Percentiles rank a stretch among this genome's conserved stretches.
phyloP scores from a whole-genome alignment of 2,113 vertebrate species.

The Salvator merianae region DNA sequence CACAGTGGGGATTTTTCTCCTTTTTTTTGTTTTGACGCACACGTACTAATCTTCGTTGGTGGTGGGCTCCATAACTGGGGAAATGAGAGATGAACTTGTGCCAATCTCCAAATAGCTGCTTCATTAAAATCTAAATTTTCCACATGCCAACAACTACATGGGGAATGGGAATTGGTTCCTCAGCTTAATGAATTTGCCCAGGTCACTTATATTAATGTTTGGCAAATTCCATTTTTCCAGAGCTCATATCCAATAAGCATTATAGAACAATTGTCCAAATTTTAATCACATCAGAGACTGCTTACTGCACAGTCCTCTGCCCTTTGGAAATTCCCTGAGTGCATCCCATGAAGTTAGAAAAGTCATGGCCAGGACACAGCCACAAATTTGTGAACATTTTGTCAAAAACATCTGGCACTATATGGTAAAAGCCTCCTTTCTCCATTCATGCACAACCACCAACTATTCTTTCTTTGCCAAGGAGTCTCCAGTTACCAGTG shows the following conservation, averaged over 20 bases:
- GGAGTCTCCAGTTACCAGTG: constrained; percentile 20
- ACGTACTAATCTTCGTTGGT: constrained; percentile 27
- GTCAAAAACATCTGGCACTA: constrained; percentile 5
- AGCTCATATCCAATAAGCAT: background rate
- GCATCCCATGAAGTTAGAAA: background rate
- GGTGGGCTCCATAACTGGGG: constrained; percentile 8
- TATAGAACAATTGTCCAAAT: background rate
- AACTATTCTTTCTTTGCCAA: background rate
- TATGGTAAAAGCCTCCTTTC: constrained; percentile 18
- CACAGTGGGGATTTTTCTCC: background rate
- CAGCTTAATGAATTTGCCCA: background rate
- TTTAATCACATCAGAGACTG: background rate
- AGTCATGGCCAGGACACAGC: background rate
- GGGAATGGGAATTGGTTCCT: background rate
- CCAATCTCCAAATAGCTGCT: background rate
- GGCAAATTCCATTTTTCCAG: constrained; percentile 1
- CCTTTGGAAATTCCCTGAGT: background rate
- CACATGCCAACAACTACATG: background rate
- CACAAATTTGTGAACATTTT: background rate
- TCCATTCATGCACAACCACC: background rate
- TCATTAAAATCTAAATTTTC: constrained; percentile 11
- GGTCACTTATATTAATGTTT: constrained; percentile 4
- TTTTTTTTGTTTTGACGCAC: background rate
- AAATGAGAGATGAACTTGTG: constrained; percentile 1
- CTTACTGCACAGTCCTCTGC: background rate